Percentiles rank a stretch among this genome's conserved stretches.
Evolutionary conservation across 2,888 invertebrate genomes (phyloP).

Genomic region (Platycheirus rosarum): DNA sequence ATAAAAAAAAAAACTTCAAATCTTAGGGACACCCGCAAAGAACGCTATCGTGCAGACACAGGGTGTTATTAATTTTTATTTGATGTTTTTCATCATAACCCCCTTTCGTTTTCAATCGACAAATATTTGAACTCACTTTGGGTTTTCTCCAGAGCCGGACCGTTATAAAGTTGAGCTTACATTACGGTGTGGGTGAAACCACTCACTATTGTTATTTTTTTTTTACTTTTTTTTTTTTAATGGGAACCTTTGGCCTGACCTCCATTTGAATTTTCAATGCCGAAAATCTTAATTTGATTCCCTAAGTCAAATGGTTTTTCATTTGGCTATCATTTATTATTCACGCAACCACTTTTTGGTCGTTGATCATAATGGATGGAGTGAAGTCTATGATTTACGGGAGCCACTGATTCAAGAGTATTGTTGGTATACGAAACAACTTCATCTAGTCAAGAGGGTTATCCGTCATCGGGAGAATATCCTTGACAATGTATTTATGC

Average conservation of each 20-base stretch:
- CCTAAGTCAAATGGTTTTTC: conserved; percentile 34
- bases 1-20: no score
- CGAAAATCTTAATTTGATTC: conserved; percentile 47
- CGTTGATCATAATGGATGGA: conserved; percentile 18
- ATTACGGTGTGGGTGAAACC: conserved; percentile 32
- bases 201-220: conserved; percentile 7
- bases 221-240: neutral
- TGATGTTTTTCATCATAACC: neutral
- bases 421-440: conserved; percentile 10
- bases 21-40: no score
- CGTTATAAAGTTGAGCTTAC: conserved; percentile 6
- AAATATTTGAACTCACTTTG: neutral
- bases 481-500: conserved; percentile 47
- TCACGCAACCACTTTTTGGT: conserved; percentile 44
- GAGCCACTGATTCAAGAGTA: conserved; percentile 10
- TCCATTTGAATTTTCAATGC: conserved; percentile 40
- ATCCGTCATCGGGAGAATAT: conserved; percentile 40
- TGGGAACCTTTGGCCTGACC: neutral
- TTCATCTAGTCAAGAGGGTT: conserved; percentile 19
- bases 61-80: conserved; percentile 32
- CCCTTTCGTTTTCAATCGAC: conserved; percentile 17
- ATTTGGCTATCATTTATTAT: conserved; percentile 50
- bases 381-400: conserved; percentile 41
- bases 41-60: conserved; percentile 1
- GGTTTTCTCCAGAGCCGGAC: conserved; percentile 1